Percentiles rank a stretch among this genome's conserved stretches.
Evolutionary conservation across 1,140 invertebrate species (phyloP).

Genomic region (Zaprionus inermis): DNA sequence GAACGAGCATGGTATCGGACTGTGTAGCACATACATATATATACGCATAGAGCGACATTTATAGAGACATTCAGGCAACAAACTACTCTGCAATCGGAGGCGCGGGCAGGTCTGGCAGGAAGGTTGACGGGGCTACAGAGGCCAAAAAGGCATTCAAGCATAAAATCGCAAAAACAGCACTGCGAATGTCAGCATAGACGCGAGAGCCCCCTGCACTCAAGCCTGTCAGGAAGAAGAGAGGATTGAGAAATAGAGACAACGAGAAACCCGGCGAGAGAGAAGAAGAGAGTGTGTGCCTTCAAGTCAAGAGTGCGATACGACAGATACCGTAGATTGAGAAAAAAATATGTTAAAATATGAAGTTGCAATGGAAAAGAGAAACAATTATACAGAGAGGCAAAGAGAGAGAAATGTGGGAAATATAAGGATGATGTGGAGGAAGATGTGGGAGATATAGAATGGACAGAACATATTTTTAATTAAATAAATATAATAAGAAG

Average conservation of each 20-base stretch:
- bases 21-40: conserved; percentile 3
- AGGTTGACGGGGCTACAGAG: background rate
- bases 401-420: background rate
- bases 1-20: background rate
- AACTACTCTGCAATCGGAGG: conserved; percentile 42
- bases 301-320: background rate
- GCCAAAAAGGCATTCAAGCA: conserved; percentile 53
- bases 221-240: conserved; percentile 22
- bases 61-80: conserved; percentile 56
- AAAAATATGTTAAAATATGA: background rate
- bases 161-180: conserved; percentile 62
- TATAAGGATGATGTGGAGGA: background rate
- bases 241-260: conserved; percentile 22
- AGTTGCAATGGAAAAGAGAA: background rate
- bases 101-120: background rate
- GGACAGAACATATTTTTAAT: background rate
- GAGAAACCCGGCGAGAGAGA: background rate
- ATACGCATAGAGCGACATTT: conserved; percentile 44
- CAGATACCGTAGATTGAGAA: background rate
- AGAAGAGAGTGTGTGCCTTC: background rate
- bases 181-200: conserved; percentile 18
- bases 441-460: background rate
- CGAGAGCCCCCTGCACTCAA: conserved; percentile 22
- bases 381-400: background rate
- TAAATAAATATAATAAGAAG: background rate